Evolutionary conservation across 2,888 invertebrate species (phyloP).

Genomic region (Anarsia innoxiella): DNA sequence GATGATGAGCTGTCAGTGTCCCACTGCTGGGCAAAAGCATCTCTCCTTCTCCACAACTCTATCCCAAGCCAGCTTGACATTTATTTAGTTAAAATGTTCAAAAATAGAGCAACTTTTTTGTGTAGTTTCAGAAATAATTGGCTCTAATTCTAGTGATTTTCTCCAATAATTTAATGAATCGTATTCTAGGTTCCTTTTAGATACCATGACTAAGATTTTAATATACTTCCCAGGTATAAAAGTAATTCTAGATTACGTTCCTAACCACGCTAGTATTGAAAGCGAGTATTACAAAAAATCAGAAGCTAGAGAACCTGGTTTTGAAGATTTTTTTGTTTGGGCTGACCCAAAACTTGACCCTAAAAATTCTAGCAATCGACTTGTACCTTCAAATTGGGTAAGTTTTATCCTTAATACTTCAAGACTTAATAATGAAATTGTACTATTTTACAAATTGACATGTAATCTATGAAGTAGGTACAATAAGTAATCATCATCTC

Average conservation of each 20-base stretch:
- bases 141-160: too few species aligned
- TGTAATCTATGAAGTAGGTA: background rate
- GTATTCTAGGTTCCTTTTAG: background rate
- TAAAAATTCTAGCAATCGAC: slow-evolving; percentile 26
- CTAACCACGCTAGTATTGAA: slow-evolving; percentile 79
- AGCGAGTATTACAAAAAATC: slow-evolving; percentile 88
- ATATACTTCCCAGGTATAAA: slow-evolving; percentile 35
- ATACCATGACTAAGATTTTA: background rate
- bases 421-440: background rate
- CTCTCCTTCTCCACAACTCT: too few species aligned
- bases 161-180: background rate
- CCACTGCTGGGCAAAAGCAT: too few species aligned
- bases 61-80: too few species aligned
- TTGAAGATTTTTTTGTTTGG: slow-evolving; percentile 85
- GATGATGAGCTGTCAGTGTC: too few species aligned
- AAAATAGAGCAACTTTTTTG: too few species aligned
- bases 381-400: slow-evolving; percentile 66
- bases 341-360: slow-evolving; percentile 63
- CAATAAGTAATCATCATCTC: background rate
- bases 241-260: slow-evolving; percentile 78
- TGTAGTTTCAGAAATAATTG: too few species aligned
- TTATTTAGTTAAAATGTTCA: too few species aligned
- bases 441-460: background rate
- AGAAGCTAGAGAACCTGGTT: slow-evolving; percentile 71
- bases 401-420: slow-evolving; percentile 6